Conservation (phyloP, 2,888 invertebrate genomes). For the Tenthredo notha region DNA sequence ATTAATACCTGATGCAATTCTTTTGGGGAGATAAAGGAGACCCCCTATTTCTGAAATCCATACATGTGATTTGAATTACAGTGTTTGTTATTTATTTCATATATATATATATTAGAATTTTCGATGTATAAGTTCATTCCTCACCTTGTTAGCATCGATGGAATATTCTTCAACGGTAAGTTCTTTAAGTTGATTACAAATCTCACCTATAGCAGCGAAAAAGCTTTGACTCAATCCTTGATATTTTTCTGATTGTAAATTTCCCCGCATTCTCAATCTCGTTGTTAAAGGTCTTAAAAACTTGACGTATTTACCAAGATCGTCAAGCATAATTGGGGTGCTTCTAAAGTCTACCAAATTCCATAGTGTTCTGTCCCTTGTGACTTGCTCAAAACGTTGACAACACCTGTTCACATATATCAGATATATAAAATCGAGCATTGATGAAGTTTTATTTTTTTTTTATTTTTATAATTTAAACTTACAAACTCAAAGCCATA, state of each 20-base stretch:
- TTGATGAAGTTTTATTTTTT: too few species aligned
- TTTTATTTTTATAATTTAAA: constrained; percentile 55
- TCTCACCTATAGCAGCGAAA: constrained; percentile 71
- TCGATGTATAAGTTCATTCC: constrained; percentile 56
- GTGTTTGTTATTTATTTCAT: neutral
- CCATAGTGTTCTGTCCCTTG: constrained; percentile 81
- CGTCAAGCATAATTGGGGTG: constrained; percentile 67
- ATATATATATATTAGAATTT: neutral
- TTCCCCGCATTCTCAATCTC: constrained; percentile 70
- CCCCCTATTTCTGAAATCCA: too few species aligned
- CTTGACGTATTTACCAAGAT: constrained; percentile 78
- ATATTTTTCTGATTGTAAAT: constrained; percentile 71
- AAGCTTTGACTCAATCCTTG: constrained; percentile 74
- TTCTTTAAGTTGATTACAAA: constrained; percentile 77
- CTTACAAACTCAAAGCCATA: constrained; percentile 81
- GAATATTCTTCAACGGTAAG: constrained; percentile 80
- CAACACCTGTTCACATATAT: constrained; percentile 77
- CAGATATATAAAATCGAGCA: constrained; percentile 43
- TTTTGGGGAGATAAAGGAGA: too few species aligned
- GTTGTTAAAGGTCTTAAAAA: constrained; percentile 78
- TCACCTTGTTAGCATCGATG: constrained; percentile 79
- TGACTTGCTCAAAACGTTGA: constrained; percentile 77
- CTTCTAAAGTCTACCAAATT: constrained; percentile 78
- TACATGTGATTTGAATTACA: neutral
- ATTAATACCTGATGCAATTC: neutral